Percentiles rank a stretch among this genome's conserved stretches.
Conservation (phyloP, 1,140 invertebrate genomes). For the Penaeus chinensis region DNA sequence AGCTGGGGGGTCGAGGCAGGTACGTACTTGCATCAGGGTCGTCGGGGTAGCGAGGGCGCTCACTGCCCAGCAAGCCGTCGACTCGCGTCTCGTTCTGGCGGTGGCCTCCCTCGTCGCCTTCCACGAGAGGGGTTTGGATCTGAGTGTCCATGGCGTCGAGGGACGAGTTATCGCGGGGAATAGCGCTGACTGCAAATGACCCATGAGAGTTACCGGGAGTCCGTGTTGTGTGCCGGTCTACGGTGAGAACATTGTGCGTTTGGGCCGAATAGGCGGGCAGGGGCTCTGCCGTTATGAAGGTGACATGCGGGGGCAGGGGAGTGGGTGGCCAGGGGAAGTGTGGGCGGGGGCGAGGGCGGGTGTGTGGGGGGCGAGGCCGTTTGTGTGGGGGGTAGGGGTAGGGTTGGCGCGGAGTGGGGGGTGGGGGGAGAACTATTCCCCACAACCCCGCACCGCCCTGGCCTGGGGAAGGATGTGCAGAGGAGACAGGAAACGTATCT, state of each 20-base stretch:
- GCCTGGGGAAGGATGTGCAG: conserved; percentile 56
- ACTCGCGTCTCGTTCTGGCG: conserved; percentile 53
- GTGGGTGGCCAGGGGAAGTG: conserved; percentile 40
- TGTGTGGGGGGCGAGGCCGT: conserved; percentile 33
- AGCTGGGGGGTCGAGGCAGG: not conserved
- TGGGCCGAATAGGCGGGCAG: conserved; percentile 61
- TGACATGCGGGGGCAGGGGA: conserved; percentile 46
- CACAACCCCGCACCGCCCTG: conserved; percentile 54
- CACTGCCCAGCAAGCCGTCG: conserved; percentile 52
- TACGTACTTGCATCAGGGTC: conserved; percentile 59
- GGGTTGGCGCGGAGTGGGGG: conserved; percentile 50
- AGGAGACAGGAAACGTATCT: conserved; percentile 64
- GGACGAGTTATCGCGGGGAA: conserved; percentile 62
- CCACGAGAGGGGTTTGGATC: conserved; percentile 56
- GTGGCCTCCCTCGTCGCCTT: conserved; percentile 32
- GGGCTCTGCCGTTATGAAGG: conserved; percentile 61
- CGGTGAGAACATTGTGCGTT: conserved; percentile 64
- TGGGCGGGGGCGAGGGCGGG: conserved; percentile 39
- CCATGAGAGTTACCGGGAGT: conserved; percentile 61
- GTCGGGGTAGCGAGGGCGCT: conserved; percentile 31
- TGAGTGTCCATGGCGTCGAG: conserved; percentile 54
- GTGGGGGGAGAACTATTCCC: conserved; percentile 57
- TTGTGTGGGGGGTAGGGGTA: conserved; percentile 34
- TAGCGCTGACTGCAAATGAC: conserved; percentile 64
- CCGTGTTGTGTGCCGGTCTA: conserved; percentile 48